phyloP scores from a whole-genome alignment of 2,797 vertebrate species.

The Enteromius argenteus region DNA sequence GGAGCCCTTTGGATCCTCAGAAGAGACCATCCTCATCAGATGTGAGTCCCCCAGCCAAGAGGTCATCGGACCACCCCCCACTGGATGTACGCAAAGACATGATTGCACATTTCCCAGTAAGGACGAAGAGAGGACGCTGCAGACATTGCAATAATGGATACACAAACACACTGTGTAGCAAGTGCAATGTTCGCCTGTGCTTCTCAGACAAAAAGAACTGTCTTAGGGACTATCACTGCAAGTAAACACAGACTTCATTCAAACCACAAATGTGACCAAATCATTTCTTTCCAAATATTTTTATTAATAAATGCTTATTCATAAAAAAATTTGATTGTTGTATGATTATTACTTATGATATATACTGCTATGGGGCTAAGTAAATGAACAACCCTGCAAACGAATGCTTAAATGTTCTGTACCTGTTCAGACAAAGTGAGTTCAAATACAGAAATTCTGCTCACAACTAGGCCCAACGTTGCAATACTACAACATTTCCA shows the following conservation, averaged over 20 bases:
- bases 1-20: too few relatives aligned
- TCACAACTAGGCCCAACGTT: not conserved
- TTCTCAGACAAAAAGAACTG: not conserved
- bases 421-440: not conserved
- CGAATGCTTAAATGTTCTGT: not conserved
- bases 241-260: not conserved
- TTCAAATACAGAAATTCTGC: not conserved
- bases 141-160: slow-evolving; percentile 16
- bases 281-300: not conserved
- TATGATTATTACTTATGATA: not conserved
- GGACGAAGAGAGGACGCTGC: not conserved
- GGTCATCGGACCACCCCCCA: too few relatives aligned
- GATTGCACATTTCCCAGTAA: slow-evolving; percentile 13
- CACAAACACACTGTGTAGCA: slow-evolving; percentile 11
- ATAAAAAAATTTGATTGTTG: not conserved
- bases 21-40: too few relatives aligned
- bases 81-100: too few relatives aligned
- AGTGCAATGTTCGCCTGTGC: slow-evolving; percentile 21
- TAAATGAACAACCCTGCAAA: not conserved
- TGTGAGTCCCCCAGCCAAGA: too few relatives aligned
- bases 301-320: not conserved
- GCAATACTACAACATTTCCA: too few relatives aligned
- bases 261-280: not conserved
- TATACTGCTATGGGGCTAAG: not conserved
- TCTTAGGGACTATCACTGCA: not conserved